phyloP scores from a whole-genome alignment of 1,140 invertebrate species.

The Harpegnathos saltator region DNA sequence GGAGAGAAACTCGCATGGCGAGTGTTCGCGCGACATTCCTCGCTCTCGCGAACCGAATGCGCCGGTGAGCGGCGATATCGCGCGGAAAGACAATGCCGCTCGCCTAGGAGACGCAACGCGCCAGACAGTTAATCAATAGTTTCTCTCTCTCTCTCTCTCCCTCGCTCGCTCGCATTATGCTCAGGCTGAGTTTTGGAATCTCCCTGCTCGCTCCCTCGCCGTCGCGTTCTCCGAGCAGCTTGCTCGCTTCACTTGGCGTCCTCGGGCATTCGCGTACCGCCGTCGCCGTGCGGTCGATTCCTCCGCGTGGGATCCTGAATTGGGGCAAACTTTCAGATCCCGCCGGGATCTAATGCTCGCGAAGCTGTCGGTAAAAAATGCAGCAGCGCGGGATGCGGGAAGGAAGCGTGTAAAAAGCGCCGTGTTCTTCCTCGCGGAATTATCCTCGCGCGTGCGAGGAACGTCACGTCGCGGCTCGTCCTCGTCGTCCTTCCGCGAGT shows the following conservation, averaged over 20 bases:
- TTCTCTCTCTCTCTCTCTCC: no score
- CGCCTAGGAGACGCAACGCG: constrained; percentile 63
- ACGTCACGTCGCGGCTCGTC: no score
- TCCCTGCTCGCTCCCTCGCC: no score
- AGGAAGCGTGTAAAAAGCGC: no score
- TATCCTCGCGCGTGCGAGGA: no score
- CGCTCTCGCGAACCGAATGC: constrained; percentile 25
- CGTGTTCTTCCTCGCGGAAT: no score
- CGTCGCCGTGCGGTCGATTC: constrained; percentile 22
- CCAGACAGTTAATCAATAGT: constrained; percentile 81
- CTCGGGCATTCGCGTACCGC: no score
- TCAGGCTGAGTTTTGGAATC: constrained; percentile 62
- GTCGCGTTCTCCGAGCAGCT: constrained; percentile 10
- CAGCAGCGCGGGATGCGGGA: no score
- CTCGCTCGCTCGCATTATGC: constrained; percentile 63
- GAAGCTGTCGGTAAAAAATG: not conserved
- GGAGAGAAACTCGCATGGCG: no score
- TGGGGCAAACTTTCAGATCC: constrained; percentile 44
- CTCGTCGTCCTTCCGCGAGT: no score
- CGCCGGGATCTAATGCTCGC: not conserved
- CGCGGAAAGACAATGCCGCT: constrained; percentile 75
- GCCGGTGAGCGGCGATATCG: constrained; percentile 68
- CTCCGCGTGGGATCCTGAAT: constrained; percentile 23
- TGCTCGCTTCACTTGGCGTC: constrained; percentile 42
- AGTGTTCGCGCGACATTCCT: constrained; percentile 21